Percentiles rank a stretch among this genome's conserved stretches.
These are phyloP conservation scores for Griposia aprilina DNA, from an alignment of 2,888 invertebrate genomes.

Conservation along the genomic window DNA sequence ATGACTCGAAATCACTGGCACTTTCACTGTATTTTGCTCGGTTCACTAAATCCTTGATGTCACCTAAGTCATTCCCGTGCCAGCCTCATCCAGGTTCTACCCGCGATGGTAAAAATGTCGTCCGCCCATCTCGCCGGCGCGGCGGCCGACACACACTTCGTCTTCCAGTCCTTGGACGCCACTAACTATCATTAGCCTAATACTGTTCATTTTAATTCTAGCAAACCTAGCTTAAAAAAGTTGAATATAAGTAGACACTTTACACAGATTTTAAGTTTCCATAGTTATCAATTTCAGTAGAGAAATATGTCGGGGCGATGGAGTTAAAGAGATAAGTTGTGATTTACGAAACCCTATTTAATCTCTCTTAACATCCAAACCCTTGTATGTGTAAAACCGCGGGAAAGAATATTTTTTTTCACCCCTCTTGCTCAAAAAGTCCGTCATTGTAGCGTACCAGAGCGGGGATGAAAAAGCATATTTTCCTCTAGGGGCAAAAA, in stretches of 20 bases:
- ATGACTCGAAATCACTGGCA: no score
- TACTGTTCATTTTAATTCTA: neutral
- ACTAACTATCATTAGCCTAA: slow-evolving; percentile 1
- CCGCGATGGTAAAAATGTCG: neutral
- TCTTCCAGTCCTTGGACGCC: neutral
- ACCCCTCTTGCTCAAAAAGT: no score
- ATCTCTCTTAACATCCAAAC: neutral
- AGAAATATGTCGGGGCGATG: neutral
- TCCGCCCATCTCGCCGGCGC: neutral
- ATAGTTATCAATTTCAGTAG: neutral
- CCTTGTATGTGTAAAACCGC: neutral
- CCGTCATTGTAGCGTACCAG: no score
- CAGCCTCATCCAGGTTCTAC: neutral
- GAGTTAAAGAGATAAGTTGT: neutral
- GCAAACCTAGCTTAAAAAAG: neutral
- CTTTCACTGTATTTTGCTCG: no score
- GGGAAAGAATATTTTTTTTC: neutral
- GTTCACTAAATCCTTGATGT: no score
- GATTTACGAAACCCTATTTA: neutral
- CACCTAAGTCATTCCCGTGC: neutral
- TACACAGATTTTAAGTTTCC: neutral
- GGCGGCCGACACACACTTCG: neutral
- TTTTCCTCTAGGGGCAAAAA: no score
- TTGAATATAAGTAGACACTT: neutral
- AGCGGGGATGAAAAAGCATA: no score